Base-by-base conservation (phyloP, 2,113 vertebrate genomes). In the Epinephelus fuscoguttatus region DNA sequence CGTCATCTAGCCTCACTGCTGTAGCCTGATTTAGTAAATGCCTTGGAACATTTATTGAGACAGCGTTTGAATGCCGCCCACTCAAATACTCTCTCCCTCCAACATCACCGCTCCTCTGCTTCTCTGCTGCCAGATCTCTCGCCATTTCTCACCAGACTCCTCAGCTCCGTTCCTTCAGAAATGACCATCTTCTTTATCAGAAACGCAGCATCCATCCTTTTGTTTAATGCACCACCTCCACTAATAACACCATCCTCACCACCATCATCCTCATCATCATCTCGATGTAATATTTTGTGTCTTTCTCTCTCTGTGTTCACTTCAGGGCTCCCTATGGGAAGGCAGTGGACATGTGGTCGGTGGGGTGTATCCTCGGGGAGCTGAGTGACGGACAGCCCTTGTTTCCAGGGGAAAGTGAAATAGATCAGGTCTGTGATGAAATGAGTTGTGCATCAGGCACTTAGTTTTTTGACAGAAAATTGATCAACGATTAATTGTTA, bases 281-380 rank as follows among this genome's bases (percentile, higher is more conserved):
- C 21, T 55, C 14, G 52, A 21, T 63, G 52, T 83, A 1, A 42
- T 19, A 7, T 42, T 76, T 23, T 4, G 4, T 45, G 25, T 68
- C 25, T 67, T 56, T 50, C 11, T 63, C 47, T 67, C 52, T 64
- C 25, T 78, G 66, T 63, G 0, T 21, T 21, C 10, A 0, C 69
- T 59, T 23, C 95, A 99, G 98, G 84, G 98, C 98, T 86, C 98
- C 98, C 23, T 99, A 99, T 57, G 97, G 98, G 27, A 99, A 99
- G 84, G 97, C 98, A 0, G 98, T 99, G 93, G 98, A 99, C 95
- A 99, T 99, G 98, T 99, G 98, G 98, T 99, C 98, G 0, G 98
- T 99, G 55, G 98, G 98, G 88, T 99, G 98, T 71, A 99, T 99
- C 92, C 96, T 99, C 88, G 98, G 98, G 21, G 98, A 99, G 92